Evolutionary conservation across 2,888 invertebrate genomes (phyloP), one percentile per base, ranked within the genome.

Genomic region (Drosophila mayaguana): DNA sequence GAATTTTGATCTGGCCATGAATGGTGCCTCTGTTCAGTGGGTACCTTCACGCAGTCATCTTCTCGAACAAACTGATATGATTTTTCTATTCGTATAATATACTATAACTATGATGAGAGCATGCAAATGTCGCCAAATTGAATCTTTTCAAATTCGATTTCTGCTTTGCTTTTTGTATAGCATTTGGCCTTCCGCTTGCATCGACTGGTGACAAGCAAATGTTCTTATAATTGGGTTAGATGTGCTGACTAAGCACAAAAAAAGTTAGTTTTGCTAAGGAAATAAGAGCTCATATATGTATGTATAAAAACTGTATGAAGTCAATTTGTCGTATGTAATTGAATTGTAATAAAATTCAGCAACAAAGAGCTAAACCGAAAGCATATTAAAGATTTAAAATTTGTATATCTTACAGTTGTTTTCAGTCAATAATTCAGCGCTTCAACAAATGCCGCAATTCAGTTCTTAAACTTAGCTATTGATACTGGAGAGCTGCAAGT

Each of bases 111-210:
- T 38, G 69, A 36, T 40, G 9, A 53, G 56, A 60, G 63, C 77
- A 75, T 77, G 51, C 80, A 56, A 77, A 77, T 75, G 60, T 60
- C 65, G 63, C 43, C 68, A 61, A 57, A 43, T 63, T 16, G 51
- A 34, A 45, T 72, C 12, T 64, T 40, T 9, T 54, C 64, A 54
- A 48, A 65, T 67, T 66, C 22, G 45, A 63, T 46, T 64, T 72
- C 18, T n/a, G n/a, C n/a, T n/a, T 12, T 56, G 45, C 25, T 56
- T 61, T 62, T 51, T 53, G 38, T 51, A 60, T 56, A 34, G 20
- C 59, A 42, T 43, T 68, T 48, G 75, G 69, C 75, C 71, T 77
- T 77, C 77, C 77, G 65, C 56, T 61, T 62, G 75, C 69, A 74
- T 48, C 64, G 34, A 42, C 51, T 40, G 25, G 36, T 56, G 45